Percentiles rank a stretch among this genome's conserved stretches.
phyloP scores from a whole-genome alignment of 35 echinoderm and acorn worm species.

The Antedon bifida region DNA sequence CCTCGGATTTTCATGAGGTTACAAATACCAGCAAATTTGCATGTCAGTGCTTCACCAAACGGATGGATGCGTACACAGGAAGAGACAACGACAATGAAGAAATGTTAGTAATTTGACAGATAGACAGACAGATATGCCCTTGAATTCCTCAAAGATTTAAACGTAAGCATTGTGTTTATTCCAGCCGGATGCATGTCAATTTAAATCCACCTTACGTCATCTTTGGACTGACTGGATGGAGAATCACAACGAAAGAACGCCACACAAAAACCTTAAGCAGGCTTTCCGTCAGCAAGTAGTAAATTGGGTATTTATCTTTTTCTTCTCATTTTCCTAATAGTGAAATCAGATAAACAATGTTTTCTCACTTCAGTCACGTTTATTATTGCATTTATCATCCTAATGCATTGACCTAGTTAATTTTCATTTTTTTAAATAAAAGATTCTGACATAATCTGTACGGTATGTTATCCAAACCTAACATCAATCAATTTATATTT shows the following conservation, averaged over 20 bases:
- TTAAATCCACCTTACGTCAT: slow-evolving; percentile 7
- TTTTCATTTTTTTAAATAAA: too few species aligned
- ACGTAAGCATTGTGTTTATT: background rate
- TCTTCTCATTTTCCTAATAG: too few species aligned
- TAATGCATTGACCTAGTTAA: too few species aligned
- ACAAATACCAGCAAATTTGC: background rate
- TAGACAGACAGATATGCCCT: background rate
- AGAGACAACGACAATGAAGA: background rate
- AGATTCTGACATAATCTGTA: too few species aligned
- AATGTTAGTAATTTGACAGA: background rate
- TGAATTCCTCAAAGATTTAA: background rate
- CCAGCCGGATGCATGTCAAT: background rate
- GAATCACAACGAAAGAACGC: background rate
- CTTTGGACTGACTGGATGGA: slow-evolving; percentile 2
- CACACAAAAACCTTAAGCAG: slow-evolving; percentile 7
- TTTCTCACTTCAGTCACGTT: too few species aligned
- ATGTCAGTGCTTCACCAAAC: slow-evolving; percentile 1
- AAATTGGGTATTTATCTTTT: too few species aligned
- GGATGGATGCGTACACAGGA: background rate
- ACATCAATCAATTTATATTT: too few species aligned
- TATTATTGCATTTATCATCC: too few species aligned
- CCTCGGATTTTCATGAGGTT: background rate
- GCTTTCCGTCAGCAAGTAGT: background rate
- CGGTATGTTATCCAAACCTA: too few species aligned
- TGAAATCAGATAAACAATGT: too few species aligned